phyloP scores from a whole-genome alignment of 2,888 invertebrate genomes.

The Orthosia cruda region DNA sequence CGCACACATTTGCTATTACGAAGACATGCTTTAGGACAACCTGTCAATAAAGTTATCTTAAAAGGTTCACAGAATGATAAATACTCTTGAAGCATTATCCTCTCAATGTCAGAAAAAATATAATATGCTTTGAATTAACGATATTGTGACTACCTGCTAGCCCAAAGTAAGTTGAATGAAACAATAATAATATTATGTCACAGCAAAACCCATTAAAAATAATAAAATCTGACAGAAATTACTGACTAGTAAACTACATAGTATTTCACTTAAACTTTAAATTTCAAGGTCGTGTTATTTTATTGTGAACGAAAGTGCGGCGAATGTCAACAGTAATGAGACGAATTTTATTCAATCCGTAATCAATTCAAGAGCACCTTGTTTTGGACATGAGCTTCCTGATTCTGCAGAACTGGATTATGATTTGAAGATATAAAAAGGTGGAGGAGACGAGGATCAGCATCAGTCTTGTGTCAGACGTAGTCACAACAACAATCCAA shows the following conservation, averaged over 20 bases:
- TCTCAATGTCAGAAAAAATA: neutral
- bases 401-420: slow-evolving; percentile 67
- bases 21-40: neutral
- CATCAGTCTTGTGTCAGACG: slow-evolving; percentile 79
- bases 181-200: slow-evolving; percentile 8
- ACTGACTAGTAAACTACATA: slow-evolving; percentile 24
- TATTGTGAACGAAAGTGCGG: slow-evolving; percentile 50
- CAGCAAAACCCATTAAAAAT: neutral
- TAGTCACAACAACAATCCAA: slow-evolving; percentile 77
- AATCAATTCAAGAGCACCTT: slow-evolving; percentile 63
- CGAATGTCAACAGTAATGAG: slow-evolving; percentile 37
- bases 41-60: neutral
- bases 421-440: slow-evolving; percentile 77
- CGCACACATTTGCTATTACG: neutral
- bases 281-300: slow-evolving; percentile 46
- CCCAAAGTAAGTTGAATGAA: neutral
- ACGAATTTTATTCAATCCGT: slow-evolving; percentile 57
- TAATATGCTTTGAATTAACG: neutral
- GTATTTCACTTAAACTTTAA: slow-evolving; percentile 49
- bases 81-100: neutral
- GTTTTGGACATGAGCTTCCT: slow-evolving; percentile 69
- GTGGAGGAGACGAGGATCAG: slow-evolving; percentile 39
- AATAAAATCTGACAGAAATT: slow-evolving; percentile 7
- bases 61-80: neutral
- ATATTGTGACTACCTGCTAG: neutral